Percentiles rank a stretch among this genome's conserved stretches.
Conservation (phyloP, 1,140 invertebrate species). For the Geopemphigus sp. region DNA sequence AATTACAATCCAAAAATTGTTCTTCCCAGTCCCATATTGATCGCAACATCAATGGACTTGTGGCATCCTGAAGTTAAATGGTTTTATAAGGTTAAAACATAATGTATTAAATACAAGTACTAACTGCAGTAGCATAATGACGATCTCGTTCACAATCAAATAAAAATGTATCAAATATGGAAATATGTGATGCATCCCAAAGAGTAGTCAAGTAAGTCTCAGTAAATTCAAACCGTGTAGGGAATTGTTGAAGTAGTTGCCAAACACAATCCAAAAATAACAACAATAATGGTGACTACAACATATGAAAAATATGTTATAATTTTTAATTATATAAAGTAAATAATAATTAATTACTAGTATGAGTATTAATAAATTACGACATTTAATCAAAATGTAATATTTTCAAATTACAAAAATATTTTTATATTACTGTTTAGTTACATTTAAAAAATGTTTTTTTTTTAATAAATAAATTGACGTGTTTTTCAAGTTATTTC, state of each 20-base stretch:
- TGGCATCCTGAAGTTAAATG: constrained; percentile 56
- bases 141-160: constrained; percentile 80
- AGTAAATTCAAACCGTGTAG: constrained; percentile 84
- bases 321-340: no score
- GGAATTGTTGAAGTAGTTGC: constrained; percentile 86
- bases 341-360: no score
- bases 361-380: no score
- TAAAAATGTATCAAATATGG: constrained; percentile 88
- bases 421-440: no score
- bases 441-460: no score
- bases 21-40: constrained; percentile 83
- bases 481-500: no score
- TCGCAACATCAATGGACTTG: constrained; percentile 63
- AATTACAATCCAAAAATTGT: constrained; percentile 75
- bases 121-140: constrained; percentile 60
- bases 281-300: constrained; percentile 78
- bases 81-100: background rate
- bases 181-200: constrained; percentile 83
- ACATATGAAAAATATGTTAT: constrained; percentile 47
- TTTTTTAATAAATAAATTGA: no score
- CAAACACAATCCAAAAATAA: constrained; percentile 91
- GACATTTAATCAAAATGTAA: no score
- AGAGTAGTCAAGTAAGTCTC: constrained; percentile 87
- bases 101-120: constrained; percentile 12
- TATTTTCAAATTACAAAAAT: background rate